phyloP scores from a whole-genome alignment of 2,888 invertebrate species.

The Andrena bucephala region DNA sequence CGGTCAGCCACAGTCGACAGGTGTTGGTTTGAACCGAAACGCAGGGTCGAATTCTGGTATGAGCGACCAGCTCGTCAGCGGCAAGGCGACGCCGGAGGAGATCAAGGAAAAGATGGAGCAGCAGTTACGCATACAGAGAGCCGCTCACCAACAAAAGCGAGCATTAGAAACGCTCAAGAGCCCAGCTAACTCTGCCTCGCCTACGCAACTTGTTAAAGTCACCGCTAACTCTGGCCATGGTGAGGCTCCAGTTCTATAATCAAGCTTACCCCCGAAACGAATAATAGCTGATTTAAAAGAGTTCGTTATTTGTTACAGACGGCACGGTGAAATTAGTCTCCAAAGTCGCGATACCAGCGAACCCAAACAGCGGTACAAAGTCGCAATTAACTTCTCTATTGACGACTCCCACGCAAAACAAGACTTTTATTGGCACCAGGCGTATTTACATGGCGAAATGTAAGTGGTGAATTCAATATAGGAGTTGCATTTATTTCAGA shows the following conservation, averaged over 20 bases:
- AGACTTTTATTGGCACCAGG: conserved; percentile 88
- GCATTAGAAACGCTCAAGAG: conserved; percentile 87
- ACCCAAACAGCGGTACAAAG: conserved; percentile 86
- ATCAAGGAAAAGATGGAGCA: conserved; percentile 96
- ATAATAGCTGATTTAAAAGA: conserved; percentile 13
- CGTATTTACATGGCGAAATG: conserved; percentile 92
- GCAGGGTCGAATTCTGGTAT: conserved; percentile 65
- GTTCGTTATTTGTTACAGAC: conserved; percentile 83
- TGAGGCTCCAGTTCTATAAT: conserved; percentile 74
- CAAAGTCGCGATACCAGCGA: conserved; percentile 88
- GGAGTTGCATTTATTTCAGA: neutral
- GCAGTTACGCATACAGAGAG: conserved; percentile 94
- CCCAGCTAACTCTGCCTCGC: conserved; percentile 81
- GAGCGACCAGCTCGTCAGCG: conserved; percentile 84
- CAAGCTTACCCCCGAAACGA: neutral
- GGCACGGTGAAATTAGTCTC: conserved; percentile 89
- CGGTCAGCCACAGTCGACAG: conserved; percentile 88
- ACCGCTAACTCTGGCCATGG: conserved; percentile 87
- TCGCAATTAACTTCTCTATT: conserved; percentile 89
- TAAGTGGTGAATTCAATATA: conserved; percentile 66
- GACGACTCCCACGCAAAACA: conserved; percentile 88
- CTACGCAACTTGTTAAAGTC: conserved; percentile 86
- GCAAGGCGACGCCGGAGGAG: conserved; percentile 89
- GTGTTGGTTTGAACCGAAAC: conserved; percentile 84
- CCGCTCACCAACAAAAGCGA: conserved; percentile 95